Base-by-base conservation (phyloP, 2,113 vertebrate genomes). In the Choloepus hoffmanni region DNA sequence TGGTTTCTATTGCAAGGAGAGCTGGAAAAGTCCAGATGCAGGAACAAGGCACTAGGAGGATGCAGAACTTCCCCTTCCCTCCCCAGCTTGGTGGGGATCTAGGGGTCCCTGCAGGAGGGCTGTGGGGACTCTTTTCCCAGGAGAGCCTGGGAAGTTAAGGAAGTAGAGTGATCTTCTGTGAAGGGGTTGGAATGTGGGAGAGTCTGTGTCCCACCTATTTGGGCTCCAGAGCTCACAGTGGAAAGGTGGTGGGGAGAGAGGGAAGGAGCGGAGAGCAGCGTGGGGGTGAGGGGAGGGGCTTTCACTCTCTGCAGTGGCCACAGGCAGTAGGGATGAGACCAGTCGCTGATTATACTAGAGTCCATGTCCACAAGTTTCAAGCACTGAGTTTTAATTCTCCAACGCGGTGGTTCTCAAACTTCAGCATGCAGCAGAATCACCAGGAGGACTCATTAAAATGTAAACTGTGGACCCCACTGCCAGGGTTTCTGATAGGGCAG, bases 321-420 rank as follows among this genome's bases (percentile, higher is more conserved):
- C 40, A 3, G 63, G 7, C 13, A 14, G 50, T 8, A 0, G 50
- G 23, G 63, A 3, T 7, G 11, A 50, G 14, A 19, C 33, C 2
- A 7, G 43, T 60, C 7, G 24, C 30, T 68, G 76, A 33, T 11
- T 45, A 45, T 7, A 19, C 12, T 6, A 2, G 16, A 15, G 60
- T 68, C 53, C 40, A 0, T 6, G 4, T 24, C 53, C 14, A 2
- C 40, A 18, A 4, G 48, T 58, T 7, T 79, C 63, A 48, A 3
- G 8, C 6, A 0, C 40, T 1, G 4, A 1, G 16, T 21, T 7
- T 7, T 18, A 5, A 1, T 21, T 7, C 60, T 33, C 19, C 3
- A 5, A 16, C 36, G n/a, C 7, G 0, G 3, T 8, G 6, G 28
- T 13, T 18, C 7, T 63, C 86, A 11, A 30, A 58, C 36, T 7